phyloP scores from a whole-genome alignment of 2,113 vertebrate genomes.

The Tauraco erythrolophus region DNA sequence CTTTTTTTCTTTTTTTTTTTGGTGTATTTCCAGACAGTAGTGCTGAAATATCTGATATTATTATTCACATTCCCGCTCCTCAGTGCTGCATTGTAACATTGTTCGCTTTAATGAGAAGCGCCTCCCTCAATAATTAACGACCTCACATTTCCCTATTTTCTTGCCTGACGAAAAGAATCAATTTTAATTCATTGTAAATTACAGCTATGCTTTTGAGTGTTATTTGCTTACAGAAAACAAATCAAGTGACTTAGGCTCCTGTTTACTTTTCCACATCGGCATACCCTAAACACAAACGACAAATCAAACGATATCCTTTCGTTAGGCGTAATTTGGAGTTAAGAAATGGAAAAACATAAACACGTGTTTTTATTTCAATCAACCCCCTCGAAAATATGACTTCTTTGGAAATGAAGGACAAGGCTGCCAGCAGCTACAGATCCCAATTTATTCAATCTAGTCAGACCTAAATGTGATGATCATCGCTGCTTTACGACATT shows the following conservation, averaged over 20 bases:
- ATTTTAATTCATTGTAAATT: slow-evolving; percentile 87
- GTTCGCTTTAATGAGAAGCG: slow-evolving; percentile 82
- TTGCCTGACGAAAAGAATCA: slow-evolving; percentile 87
- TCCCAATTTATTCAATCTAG: not conserved
- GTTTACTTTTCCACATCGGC: slow-evolving; percentile 70
- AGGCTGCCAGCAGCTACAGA: not conserved
- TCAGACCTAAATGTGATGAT: slow-evolving; percentile 1
- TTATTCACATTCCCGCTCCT: slow-evolving; percentile 75
- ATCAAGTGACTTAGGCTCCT: slow-evolving; percentile 69
- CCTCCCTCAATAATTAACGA: slow-evolving; percentile 86
- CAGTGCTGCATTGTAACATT: slow-evolving; percentile 78
- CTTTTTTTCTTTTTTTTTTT: not conserved
- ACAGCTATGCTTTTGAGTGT: slow-evolving; percentile 81
- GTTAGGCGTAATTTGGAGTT: slow-evolving; percentile 46
- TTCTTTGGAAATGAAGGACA: slow-evolving; percentile 29
- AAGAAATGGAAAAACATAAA: slow-evolving; percentile 35
- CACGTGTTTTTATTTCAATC: slow-evolving; percentile 53
- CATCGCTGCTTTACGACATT: not conserved
- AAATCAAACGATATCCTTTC: slow-evolving; percentile 56
- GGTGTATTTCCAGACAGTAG: slow-evolving; percentile 57
- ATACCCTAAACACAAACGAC: slow-evolving; percentile 53
- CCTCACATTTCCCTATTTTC: slow-evolving; percentile 86
- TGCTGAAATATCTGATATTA: slow-evolving; percentile 71
- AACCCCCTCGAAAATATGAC: not conserved
- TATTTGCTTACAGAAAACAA: slow-evolving; percentile 80